These are phyloP conservation scores for Cryptomyrus ogoouensis DNA, from an alignment of 2,113 vertebrate genomes.

Conservation along the genomic window DNA sequence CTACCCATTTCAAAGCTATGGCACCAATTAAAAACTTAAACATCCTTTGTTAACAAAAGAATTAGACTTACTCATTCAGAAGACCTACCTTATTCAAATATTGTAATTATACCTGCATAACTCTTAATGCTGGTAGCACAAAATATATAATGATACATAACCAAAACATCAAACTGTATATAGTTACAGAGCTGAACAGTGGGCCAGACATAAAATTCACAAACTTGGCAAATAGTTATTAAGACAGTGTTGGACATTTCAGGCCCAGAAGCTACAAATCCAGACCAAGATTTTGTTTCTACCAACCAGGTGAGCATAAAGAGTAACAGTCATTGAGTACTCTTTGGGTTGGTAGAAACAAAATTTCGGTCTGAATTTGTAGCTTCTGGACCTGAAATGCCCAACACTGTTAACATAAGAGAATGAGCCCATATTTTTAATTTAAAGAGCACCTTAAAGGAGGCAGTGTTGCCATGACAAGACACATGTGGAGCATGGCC, in stretches of 20 bases:
- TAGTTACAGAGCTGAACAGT: conserved; percentile 43
- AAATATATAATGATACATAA: conserved; percentile 35
- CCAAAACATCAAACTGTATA: conserved; percentile 51
- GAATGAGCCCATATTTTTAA: conserved; percentile 60
- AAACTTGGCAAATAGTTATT: conserved; percentile 69
- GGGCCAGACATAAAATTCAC: conserved; percentile 67
- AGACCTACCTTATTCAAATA: conserved; percentile 15
- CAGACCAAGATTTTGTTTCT: too few species aligned
- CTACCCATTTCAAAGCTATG: neutral
- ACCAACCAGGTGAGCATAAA: too few species aligned
- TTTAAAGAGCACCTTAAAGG: conserved; percentile 38
- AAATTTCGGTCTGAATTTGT: too few species aligned
- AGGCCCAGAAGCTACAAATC: too few species aligned
- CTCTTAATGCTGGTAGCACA: conserved; percentile 50
- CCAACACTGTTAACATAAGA: conserved; percentile 39
- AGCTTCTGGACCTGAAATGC: too few species aligned
- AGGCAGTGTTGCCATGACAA: conserved; percentile 41
- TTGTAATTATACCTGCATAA: conserved; percentile 62
- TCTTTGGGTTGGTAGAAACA: too few species aligned
- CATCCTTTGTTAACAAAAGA: neutral
- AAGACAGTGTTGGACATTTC: conserved; percentile 41
- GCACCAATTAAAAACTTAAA: neutral
- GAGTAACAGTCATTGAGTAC: too few species aligned
- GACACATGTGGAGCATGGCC: neutral
- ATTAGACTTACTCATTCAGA: neutral